These are phyloP conservation scores for Malachius bipustulatus DNA, from an alignment of 2,888 invertebrate species.

Conservation along the genomic window DNA sequence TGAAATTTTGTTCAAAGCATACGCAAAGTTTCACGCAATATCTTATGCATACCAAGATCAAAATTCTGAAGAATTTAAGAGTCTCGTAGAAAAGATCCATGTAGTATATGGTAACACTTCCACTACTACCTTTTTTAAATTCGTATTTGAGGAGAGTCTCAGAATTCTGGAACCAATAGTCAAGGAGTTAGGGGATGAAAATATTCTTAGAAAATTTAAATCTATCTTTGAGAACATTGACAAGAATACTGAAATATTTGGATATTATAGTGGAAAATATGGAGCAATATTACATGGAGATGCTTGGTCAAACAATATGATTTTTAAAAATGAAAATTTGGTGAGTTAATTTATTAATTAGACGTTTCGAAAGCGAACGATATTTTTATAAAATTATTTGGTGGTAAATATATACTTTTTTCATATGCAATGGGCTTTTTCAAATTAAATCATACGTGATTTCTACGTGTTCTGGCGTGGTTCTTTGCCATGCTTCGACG, in stretches of 20 bases:
- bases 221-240: too few relatives aligned
- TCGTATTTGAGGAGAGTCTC: neutral
- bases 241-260: too few relatives aligned
- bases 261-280: conserved; percentile 11
- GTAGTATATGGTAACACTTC: conserved; percentile 8
- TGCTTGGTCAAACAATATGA: conserved; percentile 29
- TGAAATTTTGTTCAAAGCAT: conserved; percentile 11
- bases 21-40: conserved; percentile 17
- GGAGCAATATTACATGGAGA: conserved; percentile 24
- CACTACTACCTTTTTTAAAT: neutral
- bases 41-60: conserved; percentile 13
- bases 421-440: too few relatives aligned
- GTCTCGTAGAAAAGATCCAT: conserved; percentile 8
- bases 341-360: too few relatives aligned
- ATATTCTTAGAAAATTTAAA: too few relatives aligned
- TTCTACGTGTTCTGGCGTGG: too few relatives aligned
- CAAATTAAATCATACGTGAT: too few relatives aligned
- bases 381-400: too few relatives aligned
- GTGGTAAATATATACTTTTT: too few relatives aligned
- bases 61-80: conserved; percentile 10
- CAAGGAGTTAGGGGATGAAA: neutral
- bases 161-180: neutral
- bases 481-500: too few relatives aligned
- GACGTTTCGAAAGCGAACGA: too few relatives aligned
- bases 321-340: conserved; percentile 26